phyloP scores from a whole-genome alignment of 1,140 invertebrate species.

The Coboldia fuscipes region DNA sequence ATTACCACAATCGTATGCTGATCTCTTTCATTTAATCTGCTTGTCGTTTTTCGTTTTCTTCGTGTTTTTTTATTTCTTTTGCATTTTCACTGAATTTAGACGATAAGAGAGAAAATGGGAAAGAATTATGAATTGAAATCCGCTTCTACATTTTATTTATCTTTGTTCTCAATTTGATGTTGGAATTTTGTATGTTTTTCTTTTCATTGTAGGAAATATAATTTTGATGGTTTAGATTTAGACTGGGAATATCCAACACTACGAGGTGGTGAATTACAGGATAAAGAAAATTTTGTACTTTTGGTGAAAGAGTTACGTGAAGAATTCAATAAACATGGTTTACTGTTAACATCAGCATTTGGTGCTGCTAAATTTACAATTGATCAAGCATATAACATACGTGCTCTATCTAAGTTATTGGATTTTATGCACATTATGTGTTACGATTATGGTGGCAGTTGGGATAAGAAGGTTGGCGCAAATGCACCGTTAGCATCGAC shows the following conservation, averaged over 20 bases:
- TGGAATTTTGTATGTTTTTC: no score
- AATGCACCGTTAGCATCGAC: conserved; percentile 39
- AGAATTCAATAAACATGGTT: conserved; percentile 31
- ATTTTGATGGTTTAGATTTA: conserved; percentile 66
- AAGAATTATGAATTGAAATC: no score
- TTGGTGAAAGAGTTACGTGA: conserved; percentile 45
- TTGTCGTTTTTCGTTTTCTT: no score
- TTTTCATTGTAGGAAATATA: conserved; percentile 32
- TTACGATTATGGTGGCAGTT: conserved; percentile 75
- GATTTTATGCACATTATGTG: conserved; percentile 77
- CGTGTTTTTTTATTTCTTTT: no score
- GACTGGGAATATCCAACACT: conserved; percentile 66
- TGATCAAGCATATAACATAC: conserved; percentile 52
- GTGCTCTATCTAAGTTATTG: conserved; percentile 42
- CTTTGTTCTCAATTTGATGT: no score
- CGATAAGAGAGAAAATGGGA: no score
- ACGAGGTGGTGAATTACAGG: conserved; percentile 43
- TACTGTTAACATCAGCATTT: conserved; percentile 54
- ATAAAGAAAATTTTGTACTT: conserved; percentile 54
- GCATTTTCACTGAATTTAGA: no score
- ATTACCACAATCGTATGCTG: no score
- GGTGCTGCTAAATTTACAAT: conserved; percentile 47
- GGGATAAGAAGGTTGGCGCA: conserved; percentile 51
- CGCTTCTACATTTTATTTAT: no score
- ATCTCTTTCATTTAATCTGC: no score